Evolutionary conservation across 2,888 invertebrate genomes (phyloP).

Genomic region (Amiota minor): DNA sequence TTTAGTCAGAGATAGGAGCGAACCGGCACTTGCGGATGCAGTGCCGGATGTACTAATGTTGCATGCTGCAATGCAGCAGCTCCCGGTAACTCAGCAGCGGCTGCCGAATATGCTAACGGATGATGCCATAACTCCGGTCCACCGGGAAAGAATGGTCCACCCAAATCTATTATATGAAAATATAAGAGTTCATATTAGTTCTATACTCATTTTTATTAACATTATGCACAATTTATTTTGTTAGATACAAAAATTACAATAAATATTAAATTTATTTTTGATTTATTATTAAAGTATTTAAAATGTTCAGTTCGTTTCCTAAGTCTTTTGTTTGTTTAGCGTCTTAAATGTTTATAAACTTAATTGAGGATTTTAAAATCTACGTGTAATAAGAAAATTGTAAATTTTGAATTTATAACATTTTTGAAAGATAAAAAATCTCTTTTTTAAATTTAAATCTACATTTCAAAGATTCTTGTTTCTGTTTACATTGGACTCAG

Average conservation of each 20-base stretch:
- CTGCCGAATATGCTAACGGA: constrained; percentile 86
- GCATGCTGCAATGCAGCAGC: constrained; percentile 87
- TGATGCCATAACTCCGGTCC: constrained; percentile 96
- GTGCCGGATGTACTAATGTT: constrained; percentile 95
- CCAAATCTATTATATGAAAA: constrained; percentile 81
- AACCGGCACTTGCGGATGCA: constrained; percentile 98
- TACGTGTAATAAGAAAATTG: too few relatives aligned
- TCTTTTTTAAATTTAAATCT: too few relatives aligned
- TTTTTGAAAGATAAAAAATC: too few relatives aligned
- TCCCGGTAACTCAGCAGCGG: constrained; percentile 87
- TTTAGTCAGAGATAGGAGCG: constrained; percentile 98
- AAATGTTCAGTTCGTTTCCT: constrained; percentile 47
- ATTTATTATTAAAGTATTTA: not conserved
- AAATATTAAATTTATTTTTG: not conserved
- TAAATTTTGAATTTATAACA: too few relatives aligned
- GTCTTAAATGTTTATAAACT: too few relatives aligned
- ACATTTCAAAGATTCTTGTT: too few relatives aligned
- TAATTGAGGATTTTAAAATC: too few relatives aligned
- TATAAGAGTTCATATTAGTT: not conserved
- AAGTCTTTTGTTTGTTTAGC: constrained; percentile 47
- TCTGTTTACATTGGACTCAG: too few relatives aligned
- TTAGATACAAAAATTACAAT: constrained; percentile 8
- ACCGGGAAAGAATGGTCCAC: constrained; percentile 95
- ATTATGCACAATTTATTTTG: constrained; percentile 22
- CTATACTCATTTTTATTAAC: not conserved